Conservation (phyloP, 2,888 invertebrate species). For the Drosophila paucipuncta region DNA sequence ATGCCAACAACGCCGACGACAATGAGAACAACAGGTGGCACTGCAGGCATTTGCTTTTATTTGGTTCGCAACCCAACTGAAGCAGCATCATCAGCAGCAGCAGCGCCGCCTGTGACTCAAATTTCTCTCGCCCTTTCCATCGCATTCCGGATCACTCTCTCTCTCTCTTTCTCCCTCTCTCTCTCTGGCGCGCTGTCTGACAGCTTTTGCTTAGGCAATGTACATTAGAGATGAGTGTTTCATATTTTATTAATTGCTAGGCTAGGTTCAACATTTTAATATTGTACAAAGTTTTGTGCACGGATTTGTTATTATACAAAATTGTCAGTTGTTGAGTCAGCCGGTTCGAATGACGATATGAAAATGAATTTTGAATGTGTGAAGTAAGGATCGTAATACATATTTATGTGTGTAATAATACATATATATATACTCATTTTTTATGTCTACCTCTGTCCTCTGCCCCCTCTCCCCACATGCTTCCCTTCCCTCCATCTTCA, state of each 20-base stretch:
- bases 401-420: neutral
- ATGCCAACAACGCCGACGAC: constrained; percentile 7
- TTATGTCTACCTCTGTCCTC: neutral
- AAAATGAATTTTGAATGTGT: neutral
- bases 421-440: neutral
- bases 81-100: neutral
- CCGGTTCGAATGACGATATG: neutral
- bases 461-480: neutral
- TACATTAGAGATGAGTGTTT: constrained; percentile 21
- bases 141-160: neutral
- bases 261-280: neutral
- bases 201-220: constrained; percentile 1
- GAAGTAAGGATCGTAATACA: neutral
- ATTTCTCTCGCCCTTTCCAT: constrained; percentile 3
- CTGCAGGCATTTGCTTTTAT: constrained; percentile 19
- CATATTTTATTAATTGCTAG: neutral
- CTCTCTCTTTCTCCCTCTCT: neutral
- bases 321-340: neutral
- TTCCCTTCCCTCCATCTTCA: neutral
- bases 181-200: neutral
- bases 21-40: constrained; percentile 26
- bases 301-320: neutral
- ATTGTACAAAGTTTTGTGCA: neutral
- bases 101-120: constrained; percentile 22
- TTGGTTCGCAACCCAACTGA: constrained; percentile 23